Evolutionary conservation across 1,140 invertebrate species (phyloP), one percentile per base, ranked within the genome.

Genomic region (Lysiphlebus fabarum): DNA sequence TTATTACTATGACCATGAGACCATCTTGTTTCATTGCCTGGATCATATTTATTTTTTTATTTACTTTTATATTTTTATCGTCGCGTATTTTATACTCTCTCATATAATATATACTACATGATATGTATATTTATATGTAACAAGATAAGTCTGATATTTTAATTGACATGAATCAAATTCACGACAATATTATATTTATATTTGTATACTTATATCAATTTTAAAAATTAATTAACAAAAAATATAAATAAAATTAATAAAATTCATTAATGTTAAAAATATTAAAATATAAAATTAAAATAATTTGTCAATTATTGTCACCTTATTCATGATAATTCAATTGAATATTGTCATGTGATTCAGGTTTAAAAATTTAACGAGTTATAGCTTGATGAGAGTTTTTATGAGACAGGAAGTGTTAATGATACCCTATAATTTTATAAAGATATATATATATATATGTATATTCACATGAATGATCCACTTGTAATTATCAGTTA

Each of bases 331-430:
- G 53, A 10, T 47, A 10, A 36, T 47, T 56, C 41, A 2, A 26
- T 26, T 26, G 49, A 40, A 45, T 58, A 58, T 69, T 68, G 72
- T 74, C 71, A 71, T 64, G 59, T 57, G 63, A 53, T 71, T 71
- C 70, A 74, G 69, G 70, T 75, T 75, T 75, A 75, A 65, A 65
- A 47, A 64, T 64, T 65, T 70, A 69, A 73, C 72, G 68, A 67
- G 70, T 64, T 65, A 70, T 67, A 65, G 56, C 54, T 59, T 67
- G 76, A 72, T 72, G 73, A 76, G 73, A 74, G 72, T 76, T 70
- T 74, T 76, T 76, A 76, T 66, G 73, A 73, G 71, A 68, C 75
- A 78, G 76, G 75, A 78, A 78, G 76, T 76, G 76, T 77, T 78
- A 78, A 78, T 77, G 75, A 78, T 78, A 78, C 73, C 75, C 73